A percentile compares a stretch with the other conserved stretches of the same genome.
phyloP scores from a whole-genome alignment of 2,797 vertebrate genomes.

The Heliangelus exortis region DNA sequence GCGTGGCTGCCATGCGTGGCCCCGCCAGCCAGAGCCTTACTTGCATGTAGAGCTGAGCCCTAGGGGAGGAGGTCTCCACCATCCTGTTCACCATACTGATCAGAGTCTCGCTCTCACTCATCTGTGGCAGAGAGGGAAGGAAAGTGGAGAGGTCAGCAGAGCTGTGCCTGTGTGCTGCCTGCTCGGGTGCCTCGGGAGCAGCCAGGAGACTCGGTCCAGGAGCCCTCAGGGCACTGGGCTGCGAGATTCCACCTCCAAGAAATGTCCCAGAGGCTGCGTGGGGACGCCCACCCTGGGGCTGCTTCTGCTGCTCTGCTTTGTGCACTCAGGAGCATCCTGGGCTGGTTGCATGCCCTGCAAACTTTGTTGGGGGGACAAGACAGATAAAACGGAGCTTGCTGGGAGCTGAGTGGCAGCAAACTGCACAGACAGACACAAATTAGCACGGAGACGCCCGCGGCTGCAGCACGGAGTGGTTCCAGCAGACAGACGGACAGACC shows the following conservation, averaged over 20 bases:
- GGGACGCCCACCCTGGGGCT: rapidly evolving
- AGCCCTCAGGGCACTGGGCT: background rate
- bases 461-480: background rate
- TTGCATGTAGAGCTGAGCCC: conserved; percentile 90
- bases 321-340: rapidly evolving
- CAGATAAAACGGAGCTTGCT: background rate
- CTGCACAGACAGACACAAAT: background rate
- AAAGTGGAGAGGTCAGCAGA: conserved; percentile 61
- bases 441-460: background rate
- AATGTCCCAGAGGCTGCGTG: background rate
- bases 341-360: background rate
- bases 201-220: rapidly evolving
- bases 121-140: conserved; percentile 82
- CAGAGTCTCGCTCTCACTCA: conserved; percentile 88
- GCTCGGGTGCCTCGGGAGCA: background rate
- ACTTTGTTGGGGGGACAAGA: background rate
- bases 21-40: conserved; percentile 80
- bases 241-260: background rate
- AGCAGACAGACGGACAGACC: background rate
- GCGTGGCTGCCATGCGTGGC: conserved; percentile 14
- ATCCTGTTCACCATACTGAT: conserved; percentile 90
- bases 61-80: conserved; percentile 88
- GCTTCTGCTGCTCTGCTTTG: background rate
- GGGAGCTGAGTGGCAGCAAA: background rate
- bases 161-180: background rate